These are phyloP conservation scores for Tangara arthus DNA, from an alignment of 2,797 vertebrate species.

Conservation along the genomic window DNA sequence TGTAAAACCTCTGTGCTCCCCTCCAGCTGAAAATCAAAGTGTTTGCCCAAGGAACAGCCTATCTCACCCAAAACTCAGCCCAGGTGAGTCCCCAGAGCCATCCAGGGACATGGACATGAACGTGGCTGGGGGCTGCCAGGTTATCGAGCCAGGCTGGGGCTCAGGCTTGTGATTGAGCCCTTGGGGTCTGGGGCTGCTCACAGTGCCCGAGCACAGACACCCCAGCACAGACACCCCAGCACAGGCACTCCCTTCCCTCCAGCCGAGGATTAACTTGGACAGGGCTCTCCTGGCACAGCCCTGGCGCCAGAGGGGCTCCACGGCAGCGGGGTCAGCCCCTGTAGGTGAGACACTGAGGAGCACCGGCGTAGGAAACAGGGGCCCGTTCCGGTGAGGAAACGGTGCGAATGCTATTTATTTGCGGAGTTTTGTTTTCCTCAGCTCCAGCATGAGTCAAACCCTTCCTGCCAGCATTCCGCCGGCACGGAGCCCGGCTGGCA, in stretches of 20 bases:
- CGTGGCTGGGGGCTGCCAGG: not conserved
- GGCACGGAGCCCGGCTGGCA: not conserved
- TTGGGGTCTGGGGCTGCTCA: fast-evolving
- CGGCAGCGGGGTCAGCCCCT: not conserved
- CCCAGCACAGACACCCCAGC: not conserved
- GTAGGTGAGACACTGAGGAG: not conserved
- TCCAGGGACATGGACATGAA: not conserved
- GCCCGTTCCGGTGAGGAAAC: not conserved
- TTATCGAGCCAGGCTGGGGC: no score
- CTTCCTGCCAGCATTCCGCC: conserved; percentile 24
- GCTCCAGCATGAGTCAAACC: not conserved
- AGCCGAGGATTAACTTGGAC: no score
- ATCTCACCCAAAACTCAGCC: not conserved
- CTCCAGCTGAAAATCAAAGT: not conserved
- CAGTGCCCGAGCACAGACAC: fast-evolving
- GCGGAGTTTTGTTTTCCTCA: conserved; percentile 12
- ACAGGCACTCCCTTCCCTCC: no score
- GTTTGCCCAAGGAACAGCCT: not conserved
- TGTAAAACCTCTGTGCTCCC: not conserved
- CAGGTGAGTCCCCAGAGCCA: not conserved
- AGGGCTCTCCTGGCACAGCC: fast-evolving
- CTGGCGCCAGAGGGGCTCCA: not conserved
- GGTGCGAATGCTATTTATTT: not conserved
- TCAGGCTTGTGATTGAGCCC: not conserved
- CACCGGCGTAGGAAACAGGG: not conserved